Evolutionary conservation across 2,888 invertebrate genomes (phyloP), one percentile per base, ranked within the genome.

Genomic region (Epinotia brunnichana): DNA sequence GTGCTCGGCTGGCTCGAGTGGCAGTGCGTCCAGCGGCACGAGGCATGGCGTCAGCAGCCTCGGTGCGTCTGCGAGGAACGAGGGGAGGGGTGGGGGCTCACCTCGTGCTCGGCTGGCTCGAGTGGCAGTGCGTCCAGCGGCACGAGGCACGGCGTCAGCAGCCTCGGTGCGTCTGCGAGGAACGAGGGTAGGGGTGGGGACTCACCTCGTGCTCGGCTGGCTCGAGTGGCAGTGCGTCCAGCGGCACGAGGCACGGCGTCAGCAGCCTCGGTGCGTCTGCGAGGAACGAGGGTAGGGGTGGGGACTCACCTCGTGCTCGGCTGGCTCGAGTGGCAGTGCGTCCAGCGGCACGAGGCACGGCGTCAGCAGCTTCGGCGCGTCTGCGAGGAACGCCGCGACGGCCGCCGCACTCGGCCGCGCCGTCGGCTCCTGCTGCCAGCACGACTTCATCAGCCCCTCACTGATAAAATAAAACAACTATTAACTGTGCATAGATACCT

Each of bases 321-420:
- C 96, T 79, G 97, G 94, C 83, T 96, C 96, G 79, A 97, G 94
- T 83, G 96, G 95, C 64, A 97, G 95, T 74, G 96, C 95, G 59
- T 95, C 95, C 71, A 95, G 92, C 63, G 96, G 97, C 75, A 95
- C 95, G 51, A 97, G 92, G 81, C 97, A 96, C 0, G 98, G 97
- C 24, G 95, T 90, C 64, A 98, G 91, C 69, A 98, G 94, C 5
- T 96, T 94, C 17, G 97, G 96, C 85, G 96, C 95, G 80, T 95
- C 96, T 2, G 96, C 96, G 74, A 98, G 94, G 82, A 96, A 96
- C 74, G 97, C 97, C 1, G 97, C 96, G 73, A 98, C 95, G 87
- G 96, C 96, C 0, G 95, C 94, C 0, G 97, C 96, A 2, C 95
- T 94, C 3, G 97, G 97, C 21, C 98, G 95, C 79, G 95, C 94